Evolutionary conservation across 2,888 invertebrate genomes (phyloP), one percentile per base, ranked within the genome.

Genomic region (Calameuta idolon): DNA sequence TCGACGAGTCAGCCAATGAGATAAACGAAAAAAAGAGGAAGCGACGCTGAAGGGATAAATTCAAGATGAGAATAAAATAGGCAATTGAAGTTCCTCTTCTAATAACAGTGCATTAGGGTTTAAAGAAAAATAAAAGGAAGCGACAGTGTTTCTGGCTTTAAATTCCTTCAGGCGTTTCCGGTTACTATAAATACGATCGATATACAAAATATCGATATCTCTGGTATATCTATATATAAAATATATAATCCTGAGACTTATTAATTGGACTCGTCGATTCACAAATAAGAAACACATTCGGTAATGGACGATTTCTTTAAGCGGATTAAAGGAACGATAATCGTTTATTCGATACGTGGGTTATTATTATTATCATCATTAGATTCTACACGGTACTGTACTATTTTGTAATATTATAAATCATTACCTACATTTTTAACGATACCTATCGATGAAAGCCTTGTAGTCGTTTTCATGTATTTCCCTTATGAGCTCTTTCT

Each of bases 321-420:
- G 55, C 55, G 23, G 5, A 71, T 0, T 3, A 23, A 23, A 9
- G 15, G 71, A 34, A 71, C 9, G n/a, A 71, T 15, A 71, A 33
- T 71, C 34, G 71, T 71, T 71, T 31, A 71, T 71, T 71, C 71
- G 71, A 71, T 71, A 34, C 12, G 71, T 34, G 31, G 9, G 23
- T 71, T 55, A 55, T 74, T 31, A 34, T 34, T 74, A 30, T 35
- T 34, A 37, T 71, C 30, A n/a, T n/a, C 34, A 34, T 34, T 55
- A 69, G 37, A 69, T 69, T 40, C 75, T 75, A 69, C 71, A 34
- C 55, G 71, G 34, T 40, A 75, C 73, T 71, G 78, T 75, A 78
- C 73, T 71, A 75, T 75, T 77, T 37, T 75, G 78, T 78, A 78
- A 71, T 69, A 75, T 78, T 75, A 75, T 73, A 75, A 78, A 71